Evolutionary conservation across 1,140 invertebrate species (phyloP).

Genomic region (Ceratina calcarata): DNA sequence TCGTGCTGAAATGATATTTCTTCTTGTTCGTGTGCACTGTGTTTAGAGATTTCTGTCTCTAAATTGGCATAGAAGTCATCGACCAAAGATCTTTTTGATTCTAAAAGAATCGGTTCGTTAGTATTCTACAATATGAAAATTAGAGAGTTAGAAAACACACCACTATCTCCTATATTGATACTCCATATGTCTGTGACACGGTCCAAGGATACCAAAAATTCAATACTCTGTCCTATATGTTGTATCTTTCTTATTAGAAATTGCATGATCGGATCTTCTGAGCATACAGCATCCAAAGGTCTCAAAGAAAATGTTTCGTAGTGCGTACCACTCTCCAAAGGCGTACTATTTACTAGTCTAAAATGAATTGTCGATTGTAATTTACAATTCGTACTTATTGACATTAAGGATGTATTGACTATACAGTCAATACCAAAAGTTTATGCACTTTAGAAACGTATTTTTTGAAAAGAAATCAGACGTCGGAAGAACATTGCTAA

Average conservation of each 20-base stretch:
- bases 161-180: constrained; percentile 31
- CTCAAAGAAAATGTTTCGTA: constrained; percentile 69
- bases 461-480: no score
- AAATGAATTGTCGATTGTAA: constrained; percentile 8
- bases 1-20: constrained; percentile 51
- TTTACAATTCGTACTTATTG: not conserved
- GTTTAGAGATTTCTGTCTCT: constrained; percentile 69
- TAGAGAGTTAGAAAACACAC: constrained; percentile 15
- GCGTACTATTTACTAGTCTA: constrained; percentile 40
- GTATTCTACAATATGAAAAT: constrained; percentile 7
- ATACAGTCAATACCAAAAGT: no score
- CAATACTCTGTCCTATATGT: constrained; percentile 76
- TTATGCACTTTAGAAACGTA: no score
- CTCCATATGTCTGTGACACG: constrained; percentile 76
- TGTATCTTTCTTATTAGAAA: constrained; percentile 73
- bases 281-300: constrained; percentile 62
- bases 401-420: no score
- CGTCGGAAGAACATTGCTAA: no score
- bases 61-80: constrained; percentile 71
- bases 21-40: constrained; percentile 54
- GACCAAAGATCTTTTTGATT: constrained; percentile 66
- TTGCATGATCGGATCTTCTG: constrained; percentile 74
- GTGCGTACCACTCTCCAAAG: constrained; percentile 55
- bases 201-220: constrained; percentile 75
- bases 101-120: constrained; percentile 52